phyloP scores from a whole-genome alignment of 1,140 invertebrate genomes.

The Cephus cinctus region DNA sequence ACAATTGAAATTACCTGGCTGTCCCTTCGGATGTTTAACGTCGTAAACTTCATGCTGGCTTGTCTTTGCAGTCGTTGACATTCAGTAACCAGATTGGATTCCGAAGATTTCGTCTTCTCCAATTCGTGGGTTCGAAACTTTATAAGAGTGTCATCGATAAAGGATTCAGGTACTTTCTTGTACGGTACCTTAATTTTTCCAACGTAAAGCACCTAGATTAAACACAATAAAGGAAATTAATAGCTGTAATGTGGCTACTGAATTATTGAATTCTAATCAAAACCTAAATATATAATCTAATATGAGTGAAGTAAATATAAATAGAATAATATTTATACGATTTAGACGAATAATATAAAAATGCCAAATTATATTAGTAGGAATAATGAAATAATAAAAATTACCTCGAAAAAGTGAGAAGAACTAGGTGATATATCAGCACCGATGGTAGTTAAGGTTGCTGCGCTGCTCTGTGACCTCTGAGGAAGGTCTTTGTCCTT shows the following conservation, averaged over 20 bases:
- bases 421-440: conserved; percentile 80
- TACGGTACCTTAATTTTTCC: conserved; percentile 85
- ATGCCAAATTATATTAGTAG: background rate
- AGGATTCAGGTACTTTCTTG: conserved; percentile 80
- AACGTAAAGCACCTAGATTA: conserved; percentile 81
- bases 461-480: conserved; percentile 62
- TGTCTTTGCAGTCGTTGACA: conserved; percentile 45
- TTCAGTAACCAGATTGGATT: conserved; percentile 40
- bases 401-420: conserved; percentile 82
- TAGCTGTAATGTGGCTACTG: no score
- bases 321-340: no score
- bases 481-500: conserved; percentile 46
- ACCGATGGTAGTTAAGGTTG: conserved; percentile 67
- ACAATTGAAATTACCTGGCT: conserved; percentile 42
- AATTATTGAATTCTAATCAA: background rate
- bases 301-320: background rate
- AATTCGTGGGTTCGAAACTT: conserved; percentile 80
- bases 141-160: conserved; percentile 87
- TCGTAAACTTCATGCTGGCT: conserved; percentile 22
- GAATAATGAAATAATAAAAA: no score
- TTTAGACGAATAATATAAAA: background rate
- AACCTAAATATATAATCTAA: background rate
- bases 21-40: conserved; percentile 36
- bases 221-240: conserved; percentile 26
- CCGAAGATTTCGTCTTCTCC: conserved; percentile 63